These are phyloP conservation scores for Sebastes miniatus DNA, from an alignment of 2,797 vertebrate species.

Conservation along the genomic window DNA sequence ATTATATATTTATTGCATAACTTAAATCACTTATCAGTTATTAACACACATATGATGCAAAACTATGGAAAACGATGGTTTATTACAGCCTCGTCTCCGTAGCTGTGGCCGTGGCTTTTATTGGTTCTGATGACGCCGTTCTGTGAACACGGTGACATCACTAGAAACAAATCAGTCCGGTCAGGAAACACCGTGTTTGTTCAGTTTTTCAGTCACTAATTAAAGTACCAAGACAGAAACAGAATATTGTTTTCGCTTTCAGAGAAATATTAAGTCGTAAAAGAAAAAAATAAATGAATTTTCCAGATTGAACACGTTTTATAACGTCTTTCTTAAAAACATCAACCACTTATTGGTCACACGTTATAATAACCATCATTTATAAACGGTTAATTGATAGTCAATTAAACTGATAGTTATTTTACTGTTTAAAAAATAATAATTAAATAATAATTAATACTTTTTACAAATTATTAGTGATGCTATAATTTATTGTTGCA, in stretches of 20 bases:
- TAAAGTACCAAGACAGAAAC: not conserved
- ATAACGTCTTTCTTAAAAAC: not conserved
- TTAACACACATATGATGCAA: not conserved
- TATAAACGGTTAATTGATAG: no score
- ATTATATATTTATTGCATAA: constrained; percentile 5
- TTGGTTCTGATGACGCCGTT: not conserved
- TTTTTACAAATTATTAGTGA: no score
- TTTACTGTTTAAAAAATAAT: no score
- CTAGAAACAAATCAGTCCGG: no score
- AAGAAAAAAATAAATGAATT: not conserved
- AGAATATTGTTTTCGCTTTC: not conserved
- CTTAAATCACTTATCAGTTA: not conserved
- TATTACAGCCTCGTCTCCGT: not conserved
- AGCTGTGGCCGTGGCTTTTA: not conserved
- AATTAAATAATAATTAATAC: no score
- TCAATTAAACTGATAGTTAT: no score
- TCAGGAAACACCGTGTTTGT: not conserved
- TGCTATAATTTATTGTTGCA: no score
- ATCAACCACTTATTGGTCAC: not conserved
- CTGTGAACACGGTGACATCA: not conserved
- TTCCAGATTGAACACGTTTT: not conserved
- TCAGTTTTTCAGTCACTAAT: no score
- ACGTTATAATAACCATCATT: no score
- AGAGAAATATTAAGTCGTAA: not conserved
- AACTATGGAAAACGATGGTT: not conserved